These are phyloP conservation scores for Crenuchus spilurus DNA, from an alignment of 2,797 vertebrate species.

Conservation along the genomic window DNA sequence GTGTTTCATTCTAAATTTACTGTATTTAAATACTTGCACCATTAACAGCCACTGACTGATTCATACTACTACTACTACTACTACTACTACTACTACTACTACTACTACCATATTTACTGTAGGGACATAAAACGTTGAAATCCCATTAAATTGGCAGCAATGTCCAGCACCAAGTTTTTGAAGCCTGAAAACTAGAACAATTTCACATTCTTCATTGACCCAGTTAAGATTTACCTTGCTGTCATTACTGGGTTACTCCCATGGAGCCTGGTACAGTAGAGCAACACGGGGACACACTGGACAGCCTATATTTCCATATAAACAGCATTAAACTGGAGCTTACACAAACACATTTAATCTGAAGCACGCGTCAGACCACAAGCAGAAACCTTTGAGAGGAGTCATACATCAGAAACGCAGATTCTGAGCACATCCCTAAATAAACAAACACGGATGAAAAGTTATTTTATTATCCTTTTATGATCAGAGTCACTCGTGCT, in stretches of 20 bases:
- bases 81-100: too few species aligned
- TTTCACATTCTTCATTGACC: constrained; percentile 26
- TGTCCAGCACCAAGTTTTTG: neutral
- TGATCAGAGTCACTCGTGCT: neutral
- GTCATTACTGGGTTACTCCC: constrained; percentile 36
- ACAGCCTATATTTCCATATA: neutral
- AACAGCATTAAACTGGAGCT: too few species aligned
- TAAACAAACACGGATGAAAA: neutral
- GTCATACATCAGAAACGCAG: neutral
- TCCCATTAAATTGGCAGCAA: neutral
- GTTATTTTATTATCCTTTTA: neutral
- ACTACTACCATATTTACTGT: too few species aligned
- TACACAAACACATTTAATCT: too few species aligned
- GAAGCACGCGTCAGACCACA: too few species aligned
- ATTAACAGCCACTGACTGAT: too few species aligned
- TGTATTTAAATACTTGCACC: too few species aligned
- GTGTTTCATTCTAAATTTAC: too few species aligned
- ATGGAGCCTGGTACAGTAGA: constrained; percentile 12
- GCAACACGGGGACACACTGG: neutral
- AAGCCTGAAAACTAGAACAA: neutral
- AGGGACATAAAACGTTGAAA: neutral
- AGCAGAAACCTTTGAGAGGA: neutral
- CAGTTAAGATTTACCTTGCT: constrained; percentile 21
- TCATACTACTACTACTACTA: too few species aligned
- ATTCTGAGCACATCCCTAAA: neutral